Percentiles rank a stretch among this genome's conserved stretches.
Evolutionary conservation across 1,140 invertebrate species (phyloP).

Genomic region (Choristoneura fumiferana): DNA sequence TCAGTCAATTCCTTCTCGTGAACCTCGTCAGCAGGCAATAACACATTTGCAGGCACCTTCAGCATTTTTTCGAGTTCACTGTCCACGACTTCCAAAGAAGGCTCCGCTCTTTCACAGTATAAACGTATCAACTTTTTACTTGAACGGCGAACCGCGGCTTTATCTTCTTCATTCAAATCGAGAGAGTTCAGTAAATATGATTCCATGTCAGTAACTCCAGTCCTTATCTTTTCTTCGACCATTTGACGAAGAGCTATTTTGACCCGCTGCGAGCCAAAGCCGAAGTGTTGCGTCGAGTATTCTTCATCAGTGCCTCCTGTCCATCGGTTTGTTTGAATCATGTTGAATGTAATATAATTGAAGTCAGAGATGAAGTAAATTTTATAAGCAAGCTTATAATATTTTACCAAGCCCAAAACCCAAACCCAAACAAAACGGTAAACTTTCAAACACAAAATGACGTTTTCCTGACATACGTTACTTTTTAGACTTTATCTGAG

Average conservation of each 20-base stretch:
- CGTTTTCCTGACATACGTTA: no score
- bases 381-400: not conserved
- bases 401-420: not conserved
- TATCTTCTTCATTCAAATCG: conserved; percentile 62
- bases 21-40: conserved; percentile 62
- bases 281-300: conserved; percentile 69
- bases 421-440: conserved; percentile 18
- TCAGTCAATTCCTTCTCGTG: conserved; percentile 54
- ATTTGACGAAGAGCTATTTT: conserved; percentile 69
- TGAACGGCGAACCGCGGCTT: conserved; percentile 49
- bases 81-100: conserved; percentile 56
- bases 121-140: conserved; percentile 60
- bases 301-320: conserved; percentile 65
- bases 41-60: conserved; percentile 56
- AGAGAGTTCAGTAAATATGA: conserved; percentile 53
- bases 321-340: conserved; percentile 62
- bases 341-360: conserved; percentile 28
- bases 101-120: conserved; percentile 56
- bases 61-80: conserved; percentile 59
- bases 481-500: no score
- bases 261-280: conserved; percentile 63
- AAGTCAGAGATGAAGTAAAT: not conserved
- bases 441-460: conserved; percentile 7
- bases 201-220: conserved; percentile 61
- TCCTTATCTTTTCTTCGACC: conserved; percentile 67